Evolutionary conservation across 2,797 vertebrate genomes (phyloP), one percentile per base, ranked within the genome.

Genomic region (Hirundo rustica): DNA sequence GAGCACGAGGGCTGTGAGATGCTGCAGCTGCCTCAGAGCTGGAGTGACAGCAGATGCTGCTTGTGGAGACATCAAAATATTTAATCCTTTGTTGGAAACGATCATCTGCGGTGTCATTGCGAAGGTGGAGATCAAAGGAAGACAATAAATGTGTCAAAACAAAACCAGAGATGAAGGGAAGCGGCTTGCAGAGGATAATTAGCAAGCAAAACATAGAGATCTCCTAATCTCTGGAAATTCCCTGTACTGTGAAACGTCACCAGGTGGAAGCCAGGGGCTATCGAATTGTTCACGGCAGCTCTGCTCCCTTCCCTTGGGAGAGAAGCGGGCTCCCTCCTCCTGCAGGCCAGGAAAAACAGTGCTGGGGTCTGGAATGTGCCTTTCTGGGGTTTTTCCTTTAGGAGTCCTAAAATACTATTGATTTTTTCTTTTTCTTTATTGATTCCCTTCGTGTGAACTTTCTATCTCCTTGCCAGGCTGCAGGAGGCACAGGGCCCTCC

Each of bases 221-320:
- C 50, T 74, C 53, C 85, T 86, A 13, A 88, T 95, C 89, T 85
- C 44, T 95, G 92, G 96, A 89, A 96, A 92, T 62, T 61, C 83
- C 77, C 86, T 68, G 61, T 14, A 0, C 48, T 86, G 73, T 45
- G 5, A 45, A 48, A 74, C 19, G 4, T 89, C 72, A 70, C 61
- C 66, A 83, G 88, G 88, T 91, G 92, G 95, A 92, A 86, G 71
- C 61, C 47, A 22, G 88, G 29, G 91, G 88, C 61, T 61, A 5
- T 16, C 0, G 0, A 29, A 34, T 21, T 36, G 47, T 74, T 74
- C 78, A 71, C 0, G 1, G 62, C 66, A 58, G 47, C 36, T 79
- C 65, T 68, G 47, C 58, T 61, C 71, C 60, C 25, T 79, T 30
- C n/a, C 8, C 7, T 7, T 29, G 81, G 81, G 55, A 81, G 18